These are phyloP conservation scores for Chymomyza costata DNA, from an alignment of 1,140 invertebrate species.

Conservation along the genomic window DNA sequence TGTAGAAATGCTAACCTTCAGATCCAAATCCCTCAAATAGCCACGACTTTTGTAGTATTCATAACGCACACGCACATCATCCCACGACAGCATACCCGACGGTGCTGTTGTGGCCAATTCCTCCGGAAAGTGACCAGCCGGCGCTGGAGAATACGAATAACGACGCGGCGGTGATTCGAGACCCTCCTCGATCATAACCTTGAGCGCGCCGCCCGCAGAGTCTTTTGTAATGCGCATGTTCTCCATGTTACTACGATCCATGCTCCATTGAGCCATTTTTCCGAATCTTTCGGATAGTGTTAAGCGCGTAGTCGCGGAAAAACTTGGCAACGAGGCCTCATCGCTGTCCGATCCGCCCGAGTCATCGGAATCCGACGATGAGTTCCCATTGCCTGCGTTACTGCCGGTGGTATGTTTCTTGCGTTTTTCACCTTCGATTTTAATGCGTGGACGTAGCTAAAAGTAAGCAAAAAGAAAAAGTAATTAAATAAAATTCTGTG, in stretches of 20 bases:
- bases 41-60: slow-evolving; percentile 89
- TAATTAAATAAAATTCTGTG: not conserved
- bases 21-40: slow-evolving; percentile 81
- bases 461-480: not conserved
- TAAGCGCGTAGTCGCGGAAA: slow-evolving; percentile 76
- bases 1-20: slow-evolving; percentile 61
- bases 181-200: slow-evolving; percentile 84
- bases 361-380: slow-evolving; percentile 72
- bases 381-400: slow-evolving; percentile 51
- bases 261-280: slow-evolving; percentile 91
- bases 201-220: slow-evolving; percentile 80
- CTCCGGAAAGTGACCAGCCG: slow-evolving; percentile 85
- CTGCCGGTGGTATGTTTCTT: slow-evolving; percentile 59
- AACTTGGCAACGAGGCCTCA: slow-evolving; percentile 65
- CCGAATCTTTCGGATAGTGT: slow-evolving; percentile 89
- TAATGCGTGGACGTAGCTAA: slow-evolving; percentile 69
- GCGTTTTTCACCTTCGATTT: slow-evolving; percentile 75
- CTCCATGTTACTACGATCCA: slow-evolving; percentile 84
- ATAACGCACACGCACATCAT: slow-evolving; percentile 88
- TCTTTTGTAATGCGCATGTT: slow-evolving; percentile 90
- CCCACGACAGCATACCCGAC: slow-evolving; percentile 86
- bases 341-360: slow-evolving; percentile 69
- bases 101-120: slow-evolving; percentile 82
- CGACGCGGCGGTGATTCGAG: slow-evolving; percentile 74
- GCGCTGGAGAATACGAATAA: slow-evolving; percentile 81